These are phyloP conservation scores for Ditylenchus weischeri DNA, from an alignment of 2,888 invertebrate genomes.

Conservation along the genomic window DNA sequence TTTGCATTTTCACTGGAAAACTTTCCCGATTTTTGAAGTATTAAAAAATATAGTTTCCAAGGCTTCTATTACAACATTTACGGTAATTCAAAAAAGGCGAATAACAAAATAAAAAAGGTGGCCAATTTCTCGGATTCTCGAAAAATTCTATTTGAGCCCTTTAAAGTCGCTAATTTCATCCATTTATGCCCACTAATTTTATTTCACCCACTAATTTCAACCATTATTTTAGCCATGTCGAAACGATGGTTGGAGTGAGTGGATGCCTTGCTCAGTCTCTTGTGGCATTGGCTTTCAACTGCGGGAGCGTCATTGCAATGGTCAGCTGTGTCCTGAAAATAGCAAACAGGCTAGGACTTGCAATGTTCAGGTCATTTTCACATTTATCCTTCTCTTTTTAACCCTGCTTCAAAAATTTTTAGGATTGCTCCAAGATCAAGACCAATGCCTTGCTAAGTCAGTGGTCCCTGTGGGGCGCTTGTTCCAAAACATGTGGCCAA, in stretches of 20 bases:
- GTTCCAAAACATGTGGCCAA: slow-evolving; percentile 51
- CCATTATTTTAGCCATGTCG: not conserved
- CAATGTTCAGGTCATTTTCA: slow-evolving; percentile 51
- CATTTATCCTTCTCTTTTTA: not conserved
- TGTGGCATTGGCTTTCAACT: slow-evolving; percentile 58
- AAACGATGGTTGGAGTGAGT: slow-evolving; percentile 30
- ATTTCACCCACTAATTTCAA: slow-evolving; percentile 29
- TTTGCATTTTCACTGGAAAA: no score
- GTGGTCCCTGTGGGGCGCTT: slow-evolving; percentile 36
- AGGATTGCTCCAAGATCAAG: slow-evolving; percentile 25
- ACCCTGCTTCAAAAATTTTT: not conserved
- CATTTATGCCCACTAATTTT: no score
- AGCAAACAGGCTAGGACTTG: slow-evolving; percentile 56
- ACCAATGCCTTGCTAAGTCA: slow-evolving; percentile 25
- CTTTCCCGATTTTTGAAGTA: no score
- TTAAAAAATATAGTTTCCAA: no score
- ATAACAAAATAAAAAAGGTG: no score
- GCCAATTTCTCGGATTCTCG: no score
- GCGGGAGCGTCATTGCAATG: slow-evolving; percentile 50
- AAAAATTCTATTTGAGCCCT: no score
- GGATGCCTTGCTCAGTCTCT: slow-evolving; percentile 54
- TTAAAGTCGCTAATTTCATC: slow-evolving; percentile 11
- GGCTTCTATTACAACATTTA: no score
- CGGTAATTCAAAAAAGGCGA: no score
- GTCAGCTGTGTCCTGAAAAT: slow-evolving; percentile 43